Evolutionary conservation across 2,113 vertebrate genomes (phyloP).

Genomic region (Poecile atricapillus): DNA sequence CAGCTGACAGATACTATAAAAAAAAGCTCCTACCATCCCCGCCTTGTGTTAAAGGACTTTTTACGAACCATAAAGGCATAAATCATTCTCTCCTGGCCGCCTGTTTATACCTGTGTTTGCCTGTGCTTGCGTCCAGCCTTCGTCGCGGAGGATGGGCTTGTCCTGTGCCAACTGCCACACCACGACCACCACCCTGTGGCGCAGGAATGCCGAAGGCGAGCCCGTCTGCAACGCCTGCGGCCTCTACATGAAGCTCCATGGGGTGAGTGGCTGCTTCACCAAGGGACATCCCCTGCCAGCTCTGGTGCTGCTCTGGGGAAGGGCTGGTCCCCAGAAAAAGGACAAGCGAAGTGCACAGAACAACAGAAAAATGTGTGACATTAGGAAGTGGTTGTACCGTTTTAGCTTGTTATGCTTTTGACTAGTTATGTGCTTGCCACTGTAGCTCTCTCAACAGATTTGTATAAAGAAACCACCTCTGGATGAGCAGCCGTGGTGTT

Average conservation of each 20-base stretch:
- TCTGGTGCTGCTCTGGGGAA: not conserved
- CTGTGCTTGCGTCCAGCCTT: conserved; percentile 78
- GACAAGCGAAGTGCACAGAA: accelerated
- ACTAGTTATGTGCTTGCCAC: not conserved
- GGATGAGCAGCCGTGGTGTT: not conserved
- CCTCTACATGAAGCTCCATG: conserved; percentile 97
- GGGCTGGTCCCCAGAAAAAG: not conserved
- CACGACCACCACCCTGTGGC: conserved; percentile 96
- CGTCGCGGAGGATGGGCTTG: conserved; percentile 90
- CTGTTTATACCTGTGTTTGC: not conserved
- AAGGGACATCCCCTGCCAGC: accelerated
- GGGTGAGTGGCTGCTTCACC: conserved; percentile 70
- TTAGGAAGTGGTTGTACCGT: accelerated
- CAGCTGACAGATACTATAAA: not conserved
- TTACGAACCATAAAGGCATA: not conserved
- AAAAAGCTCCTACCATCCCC: not conserved
- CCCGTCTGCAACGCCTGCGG: conserved; percentile 98
- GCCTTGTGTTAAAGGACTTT: not conserved
- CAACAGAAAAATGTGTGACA: accelerated
- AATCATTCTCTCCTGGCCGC: not conserved
- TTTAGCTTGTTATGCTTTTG: not conserved
- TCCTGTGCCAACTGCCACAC: conserved; percentile 98
- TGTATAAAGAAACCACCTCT: not conserved
- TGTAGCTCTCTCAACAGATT: not conserved
- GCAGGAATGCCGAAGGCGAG: conserved; percentile 95